Percentiles rank a stretch among this genome's conserved stretches.
Conservation (phyloP, 1,140 invertebrate species). For the Ephestia elutella region DNA sequence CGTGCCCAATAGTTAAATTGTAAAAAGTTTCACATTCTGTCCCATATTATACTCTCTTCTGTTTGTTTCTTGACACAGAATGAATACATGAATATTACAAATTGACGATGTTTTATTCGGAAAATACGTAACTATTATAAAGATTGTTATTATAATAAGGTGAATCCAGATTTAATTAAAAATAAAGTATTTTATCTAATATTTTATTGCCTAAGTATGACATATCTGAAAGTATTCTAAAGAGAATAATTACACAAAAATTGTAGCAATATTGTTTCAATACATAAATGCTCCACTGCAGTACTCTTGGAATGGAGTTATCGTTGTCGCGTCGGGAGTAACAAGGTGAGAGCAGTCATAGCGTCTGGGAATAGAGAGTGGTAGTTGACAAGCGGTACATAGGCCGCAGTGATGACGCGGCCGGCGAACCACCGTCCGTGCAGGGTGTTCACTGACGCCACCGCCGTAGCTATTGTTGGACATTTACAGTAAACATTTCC, state of each 20-base stretch:
- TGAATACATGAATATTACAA: too few relatives aligned
- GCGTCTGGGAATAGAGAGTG: conserved; percentile 97
- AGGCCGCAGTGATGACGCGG: conserved; percentile 97
- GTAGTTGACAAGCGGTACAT: conserved; percentile 97
- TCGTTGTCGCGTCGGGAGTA: conserved; percentile 77
- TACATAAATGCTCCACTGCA: conserved; percentile 2
- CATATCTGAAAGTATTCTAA: conserved; percentile 25
- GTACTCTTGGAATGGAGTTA: conserved; percentile 27
- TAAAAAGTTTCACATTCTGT: too few relatives aligned
- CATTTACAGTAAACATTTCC: conserved; percentile 99
- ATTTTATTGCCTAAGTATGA: conserved; percentile 31
- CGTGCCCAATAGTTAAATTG: too few relatives aligned
- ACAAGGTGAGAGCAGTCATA: conserved; percentile 81
- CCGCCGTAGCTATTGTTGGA: conserved; percentile 95
- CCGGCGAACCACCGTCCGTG: conserved; percentile 99
- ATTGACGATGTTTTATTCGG: too few relatives aligned
- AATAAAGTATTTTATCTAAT: conserved; percentile 10
- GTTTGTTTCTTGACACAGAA: too few relatives aligned
- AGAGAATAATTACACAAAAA: neutral
- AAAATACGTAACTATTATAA: too few relatives aligned
- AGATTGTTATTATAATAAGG: too few relatives aligned
- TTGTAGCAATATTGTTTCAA: neutral
- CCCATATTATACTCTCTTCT: too few relatives aligned
- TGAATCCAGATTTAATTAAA: neutral
- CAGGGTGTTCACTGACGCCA: conserved; percentile 95